These are phyloP conservation scores for Scaptomyza cyrtandrae DNA, from an alignment of 2,888 invertebrate genomes.

Conservation along the genomic window DNA sequence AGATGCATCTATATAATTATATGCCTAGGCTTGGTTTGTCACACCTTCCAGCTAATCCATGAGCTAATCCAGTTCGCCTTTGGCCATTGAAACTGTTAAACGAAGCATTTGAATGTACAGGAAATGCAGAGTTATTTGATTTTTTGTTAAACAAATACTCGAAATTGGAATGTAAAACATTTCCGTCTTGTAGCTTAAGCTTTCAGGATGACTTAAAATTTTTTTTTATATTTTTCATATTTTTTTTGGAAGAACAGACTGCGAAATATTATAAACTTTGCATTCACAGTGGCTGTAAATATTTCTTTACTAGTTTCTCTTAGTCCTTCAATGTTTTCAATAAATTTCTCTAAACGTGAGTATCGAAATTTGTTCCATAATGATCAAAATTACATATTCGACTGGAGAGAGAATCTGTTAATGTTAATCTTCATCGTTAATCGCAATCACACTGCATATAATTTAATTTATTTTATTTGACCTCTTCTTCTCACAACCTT, in stretches of 20 bases:
- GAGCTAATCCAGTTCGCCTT: neutral
- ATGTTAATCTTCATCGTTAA: neutral
- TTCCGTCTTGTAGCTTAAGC: too few species aligned
- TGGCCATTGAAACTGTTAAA: neutral
- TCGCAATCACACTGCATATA: neutral
- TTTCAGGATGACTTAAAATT: too few species aligned
- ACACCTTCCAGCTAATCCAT: conserved; percentile 2
- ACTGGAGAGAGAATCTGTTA: neutral
- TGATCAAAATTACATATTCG: neutral
- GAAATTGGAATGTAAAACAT: too few species aligned
- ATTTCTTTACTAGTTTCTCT: too few species aligned
- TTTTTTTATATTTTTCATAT: too few species aligned
- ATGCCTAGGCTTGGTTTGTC: conserved; percentile 21
- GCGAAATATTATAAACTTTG: too few species aligned
- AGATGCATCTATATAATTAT: conserved; percentile 55
- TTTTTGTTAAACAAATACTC: neutral
- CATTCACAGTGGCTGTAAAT: too few species aligned
- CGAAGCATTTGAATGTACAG: neutral
- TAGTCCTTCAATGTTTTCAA: too few species aligned
- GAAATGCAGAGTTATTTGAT: neutral
- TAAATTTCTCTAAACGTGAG: too few species aligned
- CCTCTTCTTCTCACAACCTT: conserved; percentile 11
- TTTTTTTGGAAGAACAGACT: too few species aligned
- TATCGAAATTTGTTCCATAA: too few species aligned
- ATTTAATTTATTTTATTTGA: neutral